Evolutionary conservation across 2,888 invertebrate genomes (phyloP), one percentile per base, ranked within the genome.

Genomic region (Heliconius cydno): DNA sequence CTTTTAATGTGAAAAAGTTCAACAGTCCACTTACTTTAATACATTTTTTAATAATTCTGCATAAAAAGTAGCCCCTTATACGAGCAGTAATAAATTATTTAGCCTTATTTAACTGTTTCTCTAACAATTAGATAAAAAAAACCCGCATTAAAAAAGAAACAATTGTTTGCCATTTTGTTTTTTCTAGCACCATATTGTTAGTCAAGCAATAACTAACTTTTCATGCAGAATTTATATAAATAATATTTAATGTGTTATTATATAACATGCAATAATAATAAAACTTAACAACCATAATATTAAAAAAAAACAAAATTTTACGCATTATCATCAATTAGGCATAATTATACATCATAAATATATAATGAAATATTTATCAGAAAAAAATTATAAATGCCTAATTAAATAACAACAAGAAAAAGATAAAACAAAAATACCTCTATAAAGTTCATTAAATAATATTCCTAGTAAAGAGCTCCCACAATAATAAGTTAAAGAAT

Each of bases 1-100:
- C 83, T 81, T 93, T 94, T 94, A 93, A 92, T 93, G 92, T 92
- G 92, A 93, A 92, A 91, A 92, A 93, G 90, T 92, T 91, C 87
- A 93, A 94, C 94, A 94, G 91, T 94, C 93, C 92, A 93, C 93
- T 94, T 93, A 94, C 93, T 83, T 87, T 87, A 88, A 66, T 72
- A 78, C 34, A 72, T 28, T 28, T 70, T 30, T 66, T 65, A 46
- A 10, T 46, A 71, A 65, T 65, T 77, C 71, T 77, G 70, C 70
- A 77, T 41, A 41, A 71, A 46, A 77, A 76, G 10, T n/a, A 72
- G 28, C 77, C 77, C 77, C 71, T 25, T 65, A 77, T 77, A 77
- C 77, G 46, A 41, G 77, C 28, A 15, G 22, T 30, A 15, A 57
- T 77, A 60, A 41, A 63, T 28, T 28, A 63, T 70, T 60, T 28